These are phyloP conservation scores for Brenthis hecate DNA, from an alignment of 2,888 invertebrate genomes.

Conservation along the genomic window DNA sequence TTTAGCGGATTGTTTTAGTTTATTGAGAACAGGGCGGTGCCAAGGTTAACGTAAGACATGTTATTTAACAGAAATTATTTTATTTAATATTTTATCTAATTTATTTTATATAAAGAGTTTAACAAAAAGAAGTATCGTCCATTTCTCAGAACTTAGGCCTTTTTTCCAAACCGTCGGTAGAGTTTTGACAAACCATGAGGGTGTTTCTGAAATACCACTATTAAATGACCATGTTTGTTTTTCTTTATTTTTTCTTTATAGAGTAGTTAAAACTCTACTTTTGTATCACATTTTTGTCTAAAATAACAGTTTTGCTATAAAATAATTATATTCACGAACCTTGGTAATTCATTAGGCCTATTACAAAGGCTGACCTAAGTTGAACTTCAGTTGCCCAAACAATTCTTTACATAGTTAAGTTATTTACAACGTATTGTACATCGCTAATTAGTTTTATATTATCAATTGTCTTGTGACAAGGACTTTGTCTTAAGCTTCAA, in stretches of 20 bases:
- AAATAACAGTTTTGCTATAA: too few species aligned
- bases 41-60: slow-evolving; percentile 16
- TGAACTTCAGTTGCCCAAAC: slow-evolving; percentile 50
- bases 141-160: too few species aligned
- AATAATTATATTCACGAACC: slow-evolving; percentile 13
- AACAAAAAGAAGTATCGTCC: too few species aligned
- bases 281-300: too few species aligned
- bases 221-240: too few species aligned
- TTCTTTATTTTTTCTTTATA: too few species aligned
- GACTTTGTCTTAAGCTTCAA: slow-evolving; percentile 20
- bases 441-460: slow-evolving; percentile 51
- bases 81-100: too few species aligned
- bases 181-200: too few species aligned
- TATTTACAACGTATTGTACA: slow-evolving; percentile 51
- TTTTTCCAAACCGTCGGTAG: too few species aligned
- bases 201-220: too few species aligned
- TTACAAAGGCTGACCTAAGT: slow-evolving; percentile 47
- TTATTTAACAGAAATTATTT: slow-evolving; percentile 1
- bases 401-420: slow-evolving; percentile 45
- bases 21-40: slow-evolving; percentile 17
- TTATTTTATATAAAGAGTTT: too few species aligned
- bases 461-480: slow-evolving; percentile 32
- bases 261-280: too few species aligned
- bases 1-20: slow-evolving; percentile 28
- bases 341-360: slow-evolving; percentile 43